A percentile compares a stretch with the other conserved stretches of the same genome.
Evolutionary conservation across 2,888 invertebrate species (phyloP).

Genomic region (Tenthredo mesomela): DNA sequence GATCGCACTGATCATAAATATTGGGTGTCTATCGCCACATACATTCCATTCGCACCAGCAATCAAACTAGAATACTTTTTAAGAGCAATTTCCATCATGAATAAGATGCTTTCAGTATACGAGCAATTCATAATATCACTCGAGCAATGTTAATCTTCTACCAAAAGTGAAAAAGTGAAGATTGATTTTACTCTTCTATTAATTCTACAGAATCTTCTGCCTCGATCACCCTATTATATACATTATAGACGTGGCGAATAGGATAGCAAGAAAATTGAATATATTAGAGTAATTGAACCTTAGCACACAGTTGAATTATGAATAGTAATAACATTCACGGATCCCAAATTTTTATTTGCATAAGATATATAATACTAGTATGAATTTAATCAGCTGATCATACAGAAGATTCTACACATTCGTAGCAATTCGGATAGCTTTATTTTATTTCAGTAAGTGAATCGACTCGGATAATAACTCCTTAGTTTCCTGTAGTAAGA

Average conservation of each 20-base stretch:
- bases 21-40: background rate
- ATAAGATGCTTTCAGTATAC: background rate
- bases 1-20: background rate
- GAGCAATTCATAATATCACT: background rate
- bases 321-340: background rate
- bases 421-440: background rate
- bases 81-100: background rate
- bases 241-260: background rate
- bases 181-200: background rate
- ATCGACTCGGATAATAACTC: background rate
- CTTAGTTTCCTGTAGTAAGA: background rate
- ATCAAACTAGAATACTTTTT: background rate
- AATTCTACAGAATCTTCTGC: background rate
- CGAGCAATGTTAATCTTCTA: background rate
- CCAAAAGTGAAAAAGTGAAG: background rate
- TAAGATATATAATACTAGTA: background rate
- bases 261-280: background rate
- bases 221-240: background rate
- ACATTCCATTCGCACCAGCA: background rate
- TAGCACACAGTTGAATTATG: background rate
- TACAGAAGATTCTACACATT: constrained; percentile 30
- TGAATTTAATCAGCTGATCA: constrained; percentile 48
- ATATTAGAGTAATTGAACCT: background rate
- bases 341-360: constrained; percentile 10
- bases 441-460: constrained; percentile 1